Conservation (phyloP, 2,888 invertebrate genomes). For the Cryptosula pallasiana region DNA sequence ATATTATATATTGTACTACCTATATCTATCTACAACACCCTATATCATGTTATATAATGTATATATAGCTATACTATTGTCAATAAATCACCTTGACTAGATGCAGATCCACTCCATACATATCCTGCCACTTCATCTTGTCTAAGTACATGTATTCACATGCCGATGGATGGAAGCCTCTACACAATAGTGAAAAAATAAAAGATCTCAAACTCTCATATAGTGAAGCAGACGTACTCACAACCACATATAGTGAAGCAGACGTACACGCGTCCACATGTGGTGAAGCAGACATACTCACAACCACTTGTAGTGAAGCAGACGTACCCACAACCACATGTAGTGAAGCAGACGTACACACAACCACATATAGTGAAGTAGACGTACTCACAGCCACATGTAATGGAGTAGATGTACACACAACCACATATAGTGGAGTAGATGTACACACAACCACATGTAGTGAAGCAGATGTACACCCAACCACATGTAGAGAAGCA, state of each 20-base stretch:
- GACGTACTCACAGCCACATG: too few species aligned
- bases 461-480: too few species aligned
- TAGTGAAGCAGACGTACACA: too few species aligned
- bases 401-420: too few species aligned
- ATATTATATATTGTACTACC: background rate
- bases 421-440: too few species aligned
- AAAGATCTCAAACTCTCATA: background rate
- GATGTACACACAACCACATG: too few species aligned
- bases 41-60: background rate
- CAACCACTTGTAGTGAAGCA: background rate
- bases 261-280: background rate
- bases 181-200: constrained; percentile 49
- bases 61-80: background rate
- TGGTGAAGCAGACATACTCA: background rate
- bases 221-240: background rate
- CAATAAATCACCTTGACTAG: constrained; percentile 73
- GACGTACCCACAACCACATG: too few species aligned
- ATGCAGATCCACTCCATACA: constrained; percentile 96
- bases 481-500: too few species aligned
- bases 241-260: background rate
- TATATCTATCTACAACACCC: background rate
- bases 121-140: constrained; percentile 96
- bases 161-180: constrained; percentile 81
- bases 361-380: too few species aligned
- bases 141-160: constrained; percentile 92